Percentiles rank a stretch among this genome's conserved stretches.
Conservation (phyloP, 2,113 vertebrate genomes). For the Romanogobio albipinnatus region DNA sequence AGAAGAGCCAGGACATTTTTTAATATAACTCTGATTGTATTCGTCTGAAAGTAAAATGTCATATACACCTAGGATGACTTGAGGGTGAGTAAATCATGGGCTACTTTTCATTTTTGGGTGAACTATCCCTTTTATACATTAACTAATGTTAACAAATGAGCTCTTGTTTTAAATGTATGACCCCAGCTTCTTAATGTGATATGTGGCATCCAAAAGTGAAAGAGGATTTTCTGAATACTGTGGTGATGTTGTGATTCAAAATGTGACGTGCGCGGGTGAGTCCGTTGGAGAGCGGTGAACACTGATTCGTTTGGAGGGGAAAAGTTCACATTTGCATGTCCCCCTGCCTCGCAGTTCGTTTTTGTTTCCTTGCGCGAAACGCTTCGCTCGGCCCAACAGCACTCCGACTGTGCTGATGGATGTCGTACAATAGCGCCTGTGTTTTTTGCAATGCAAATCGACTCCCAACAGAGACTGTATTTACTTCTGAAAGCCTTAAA, state of each 20-base stretch:
- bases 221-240: background rate
- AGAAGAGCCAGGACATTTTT: too few species aligned
- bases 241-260: constrained; percentile 4
- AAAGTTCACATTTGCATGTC: constrained; percentile 54
- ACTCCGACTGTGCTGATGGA: background rate
- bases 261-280: background rate
- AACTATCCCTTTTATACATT: too few species aligned
- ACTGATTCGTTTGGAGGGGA: constrained; percentile 20
- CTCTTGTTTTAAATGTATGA: too few species aligned
- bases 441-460: constrained; percentile 38
- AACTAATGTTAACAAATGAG: too few species aligned
- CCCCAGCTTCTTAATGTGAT: background rate
- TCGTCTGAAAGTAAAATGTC: too few species aligned
- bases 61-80: too few species aligned
- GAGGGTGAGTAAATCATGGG: too few species aligned
- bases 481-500: constrained; percentile 35
- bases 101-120: too few species aligned
- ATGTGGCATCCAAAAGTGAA: background rate
- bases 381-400: background rate
- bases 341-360: background rate
- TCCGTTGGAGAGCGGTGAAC: background rate
- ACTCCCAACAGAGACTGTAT: constrained; percentile 18
- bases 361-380: constrained; percentile 38
- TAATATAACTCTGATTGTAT: too few species aligned
- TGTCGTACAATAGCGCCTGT: constrained; percentile 11